Evolutionary conservation across 2,113 vertebrate species (phyloP).

Genomic region (Sceloporus undulatus): DNA sequence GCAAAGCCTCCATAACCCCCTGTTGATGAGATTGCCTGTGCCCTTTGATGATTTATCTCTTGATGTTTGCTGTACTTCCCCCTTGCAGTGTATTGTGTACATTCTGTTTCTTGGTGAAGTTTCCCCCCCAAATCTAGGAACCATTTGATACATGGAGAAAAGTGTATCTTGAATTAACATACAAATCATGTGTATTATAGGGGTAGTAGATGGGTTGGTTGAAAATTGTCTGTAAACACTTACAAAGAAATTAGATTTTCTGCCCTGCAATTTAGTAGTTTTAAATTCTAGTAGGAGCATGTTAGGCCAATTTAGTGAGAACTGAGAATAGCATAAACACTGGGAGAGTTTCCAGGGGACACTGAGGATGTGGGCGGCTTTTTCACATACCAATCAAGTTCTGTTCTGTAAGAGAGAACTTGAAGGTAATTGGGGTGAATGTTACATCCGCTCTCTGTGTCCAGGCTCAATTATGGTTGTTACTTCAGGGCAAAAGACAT

Average conservation of each 20-base stretch:
- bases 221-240: background rate
- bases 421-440: background rate
- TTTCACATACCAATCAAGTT: background rate
- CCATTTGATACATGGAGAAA: background rate
- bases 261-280: background rate
- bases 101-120: background rate
- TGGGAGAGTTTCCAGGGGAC: background rate
- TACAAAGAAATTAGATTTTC: background rate
- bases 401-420: background rate
- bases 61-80: background rate
- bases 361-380: background rate
- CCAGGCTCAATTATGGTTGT: background rate
- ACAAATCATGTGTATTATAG: background rate
- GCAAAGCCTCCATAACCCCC: background rate
- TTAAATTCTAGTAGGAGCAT: background rate
- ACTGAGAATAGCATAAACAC: background rate
- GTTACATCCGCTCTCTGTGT: background rate
- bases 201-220: background rate
- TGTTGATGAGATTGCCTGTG: background rate
- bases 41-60: background rate
- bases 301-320: background rate
- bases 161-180: background rate
- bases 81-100: background rate
- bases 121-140: background rate
- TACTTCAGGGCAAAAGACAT: background rate